A percentile compares a stretch with the other conserved stretches of the same genome.
Evolutionary conservation across 2,113 vertebrate species (phyloP).

Genomic region (Dasyurus viverrinus): DNA sequence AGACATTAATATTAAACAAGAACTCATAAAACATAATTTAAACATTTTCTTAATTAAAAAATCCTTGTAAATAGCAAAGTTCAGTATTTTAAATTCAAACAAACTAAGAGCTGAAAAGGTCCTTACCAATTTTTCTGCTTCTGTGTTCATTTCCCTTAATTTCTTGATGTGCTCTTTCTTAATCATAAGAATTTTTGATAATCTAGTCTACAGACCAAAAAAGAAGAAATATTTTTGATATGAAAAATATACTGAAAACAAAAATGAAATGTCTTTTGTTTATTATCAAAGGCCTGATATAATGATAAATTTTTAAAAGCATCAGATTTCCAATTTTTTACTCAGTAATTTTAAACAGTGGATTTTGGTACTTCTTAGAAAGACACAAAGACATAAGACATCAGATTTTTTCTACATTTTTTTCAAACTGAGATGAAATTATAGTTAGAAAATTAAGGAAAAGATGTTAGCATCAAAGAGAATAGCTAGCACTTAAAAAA

Average conservation of each 20-base stretch:
- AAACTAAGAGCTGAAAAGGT: conserved; percentile 60
- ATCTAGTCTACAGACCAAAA: conserved; percentile 89
- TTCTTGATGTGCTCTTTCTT: conserved; percentile 99
- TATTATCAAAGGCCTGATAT: conserved; percentile 42
- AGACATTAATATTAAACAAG: conserved; percentile 7
- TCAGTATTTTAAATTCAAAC: conserved; percentile 50
- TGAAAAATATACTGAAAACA: conserved; percentile 57
- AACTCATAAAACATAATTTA: conserved; percentile 36
- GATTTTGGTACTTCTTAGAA: conserved; percentile 62
- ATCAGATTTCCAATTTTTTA: conserved; percentile 55
- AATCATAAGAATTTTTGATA: conserved; percentile 99
- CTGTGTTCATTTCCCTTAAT: conserved; percentile 98
- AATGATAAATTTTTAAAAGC: conserved; percentile 23
- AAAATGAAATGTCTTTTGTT: conserved; percentile 52
- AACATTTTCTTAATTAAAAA: conserved; percentile 34
- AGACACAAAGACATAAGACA: conserved; percentile 37
- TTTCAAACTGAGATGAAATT: neutral
- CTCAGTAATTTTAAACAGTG: conserved; percentile 48
- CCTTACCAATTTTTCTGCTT: conserved; percentile 97
- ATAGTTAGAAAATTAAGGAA: neutral
- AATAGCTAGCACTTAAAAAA: neutral
- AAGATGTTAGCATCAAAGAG: neutral
- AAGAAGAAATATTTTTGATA: conserved; percentile 69
- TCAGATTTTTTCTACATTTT: conserved; percentile 3
- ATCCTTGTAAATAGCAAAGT: neutral